phyloP scores from a whole-genome alignment of 1,140 invertebrate species.

The Metopolophium dirhodum region DNA sequence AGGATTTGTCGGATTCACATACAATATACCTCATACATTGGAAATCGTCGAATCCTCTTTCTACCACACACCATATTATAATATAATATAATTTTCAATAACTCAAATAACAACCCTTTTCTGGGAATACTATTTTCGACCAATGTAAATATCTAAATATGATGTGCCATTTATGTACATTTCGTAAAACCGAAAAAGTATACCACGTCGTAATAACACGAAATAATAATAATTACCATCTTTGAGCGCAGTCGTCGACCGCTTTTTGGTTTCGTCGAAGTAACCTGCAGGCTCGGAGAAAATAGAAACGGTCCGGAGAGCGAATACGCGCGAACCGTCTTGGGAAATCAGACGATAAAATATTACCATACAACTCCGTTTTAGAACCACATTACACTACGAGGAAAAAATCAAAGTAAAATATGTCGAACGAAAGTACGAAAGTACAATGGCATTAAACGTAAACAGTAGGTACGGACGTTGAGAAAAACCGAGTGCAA shows the following conservation, averaged over 20 bases:
- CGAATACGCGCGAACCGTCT: neutral
- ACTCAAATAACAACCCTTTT: neutral
- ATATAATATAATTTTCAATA: neutral
- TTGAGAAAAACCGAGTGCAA: neutral
- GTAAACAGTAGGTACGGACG: neutral
- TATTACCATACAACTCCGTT: neutral
- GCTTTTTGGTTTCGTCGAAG: neutral
- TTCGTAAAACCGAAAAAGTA: neutral
- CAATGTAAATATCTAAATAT: neutral
- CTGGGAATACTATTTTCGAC: neutral
- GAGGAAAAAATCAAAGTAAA: neutral
- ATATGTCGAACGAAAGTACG: neutral
- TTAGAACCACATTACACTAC: neutral
- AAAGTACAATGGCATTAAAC: neutral
- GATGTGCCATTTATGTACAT: neutral
- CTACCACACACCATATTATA: too few relatives aligned
- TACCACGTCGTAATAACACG: neutral
- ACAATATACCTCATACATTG: too few relatives aligned
- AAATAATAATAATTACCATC: neutral
- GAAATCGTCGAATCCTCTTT: too few relatives aligned
- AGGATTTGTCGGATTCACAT: too few relatives aligned
- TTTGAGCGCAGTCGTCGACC: neutral
- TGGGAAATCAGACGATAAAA: constrained; percentile 4
- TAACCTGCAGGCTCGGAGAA: neutral
- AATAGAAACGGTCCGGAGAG: neutral